Evolutionary conservation across 2,888 invertebrate species (phyloP).

Genomic region (Cerastis leucographa): DNA sequence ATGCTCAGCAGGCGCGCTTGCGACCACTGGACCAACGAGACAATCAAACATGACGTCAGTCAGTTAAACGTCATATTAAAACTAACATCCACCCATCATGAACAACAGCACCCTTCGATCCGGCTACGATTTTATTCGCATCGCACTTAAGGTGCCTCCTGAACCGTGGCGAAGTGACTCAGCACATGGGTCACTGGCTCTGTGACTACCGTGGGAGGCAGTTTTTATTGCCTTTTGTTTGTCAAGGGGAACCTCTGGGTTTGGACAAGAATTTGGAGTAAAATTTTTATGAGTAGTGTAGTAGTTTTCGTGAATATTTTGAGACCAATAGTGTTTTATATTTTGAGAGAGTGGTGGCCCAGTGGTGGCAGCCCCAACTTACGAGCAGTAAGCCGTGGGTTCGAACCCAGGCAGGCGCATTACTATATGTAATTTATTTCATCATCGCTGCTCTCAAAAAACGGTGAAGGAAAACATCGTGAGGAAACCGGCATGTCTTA

Average conservation of each 20-base stretch:
- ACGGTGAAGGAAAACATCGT: no score
- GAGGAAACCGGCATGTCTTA: no score
- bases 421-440: no score
- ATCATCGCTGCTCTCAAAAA: no score
- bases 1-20: no score
- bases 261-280: slow-evolving; percentile 42
- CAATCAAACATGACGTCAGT: no score
- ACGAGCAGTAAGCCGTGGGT: no score
- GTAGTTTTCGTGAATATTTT: background rate
- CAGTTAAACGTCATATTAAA: background rate
- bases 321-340: background rate
- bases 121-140: slow-evolving; percentile 45
- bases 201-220: slow-evolving; percentile 78
- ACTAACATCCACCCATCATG: background rate
- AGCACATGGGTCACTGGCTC: slow-evolving; percentile 76
- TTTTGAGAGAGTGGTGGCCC: no score
- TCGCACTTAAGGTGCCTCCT: slow-evolving; percentile 40
- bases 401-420: no score
- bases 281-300: slow-evolving; percentile 19
- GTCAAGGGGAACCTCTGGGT: slow-evolving; percentile 39
- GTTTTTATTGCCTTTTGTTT: slow-evolving; percentile 70
- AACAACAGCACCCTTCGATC: slow-evolving; percentile 39
- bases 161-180: slow-evolving; percentile 75
- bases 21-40: no score
- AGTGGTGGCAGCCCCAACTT: no score